Percentiles rank a stretch among this genome's conserved stretches.
These are phyloP conservation scores for Drosophila prolongata DNA, from an alignment of 2,888 invertebrate species.

Conservation along the genomic window DNA sequence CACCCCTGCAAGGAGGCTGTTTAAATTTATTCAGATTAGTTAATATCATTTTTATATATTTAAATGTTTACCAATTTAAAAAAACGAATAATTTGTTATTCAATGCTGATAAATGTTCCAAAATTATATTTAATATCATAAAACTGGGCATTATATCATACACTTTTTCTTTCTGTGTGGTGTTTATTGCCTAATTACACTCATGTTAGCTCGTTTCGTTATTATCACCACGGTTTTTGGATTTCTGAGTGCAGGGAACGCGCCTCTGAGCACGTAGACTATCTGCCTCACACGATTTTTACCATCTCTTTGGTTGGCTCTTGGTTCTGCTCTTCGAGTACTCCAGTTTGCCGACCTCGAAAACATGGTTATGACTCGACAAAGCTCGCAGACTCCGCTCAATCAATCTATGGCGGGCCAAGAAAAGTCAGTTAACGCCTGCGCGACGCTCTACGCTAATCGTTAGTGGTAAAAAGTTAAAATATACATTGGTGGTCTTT, in stretches of 20 bases:
- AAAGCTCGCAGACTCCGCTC: constrained; percentile 19
- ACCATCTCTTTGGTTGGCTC: constrained; percentile 54
- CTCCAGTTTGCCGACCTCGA: constrained; percentile 41
- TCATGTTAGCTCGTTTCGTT: constrained; percentile 20
- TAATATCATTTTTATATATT: too few relatives aligned
- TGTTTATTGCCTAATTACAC: constrained; percentile 70
- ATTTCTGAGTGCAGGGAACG: constrained; percentile 51
- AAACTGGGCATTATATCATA: too few relatives aligned
- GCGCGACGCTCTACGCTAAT: constrained; percentile 27
- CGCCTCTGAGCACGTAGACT: constrained; percentile 70
- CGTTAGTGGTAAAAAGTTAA: not conserved
- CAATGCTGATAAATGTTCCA: too few relatives aligned
- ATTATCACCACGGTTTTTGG: constrained; percentile 46
- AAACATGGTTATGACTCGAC: constrained; percentile 32
- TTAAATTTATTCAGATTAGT: not conserved
- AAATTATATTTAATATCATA: too few relatives aligned
- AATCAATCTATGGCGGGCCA: constrained; percentile 11
- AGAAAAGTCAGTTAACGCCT: constrained; percentile 51
- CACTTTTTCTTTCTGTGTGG: not conserved
- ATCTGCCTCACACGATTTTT: constrained; percentile 22
- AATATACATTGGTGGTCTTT: too few relatives aligned
- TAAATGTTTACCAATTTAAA: too few relatives aligned
- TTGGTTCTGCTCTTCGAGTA: constrained; percentile 49
- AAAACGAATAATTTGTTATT: too few relatives aligned
- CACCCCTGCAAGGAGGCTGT: not conserved